phyloP scores from a whole-genome alignment of 37 sponge, comb jelly and placozoan species.

The Haliclona indistincta region DNA sequence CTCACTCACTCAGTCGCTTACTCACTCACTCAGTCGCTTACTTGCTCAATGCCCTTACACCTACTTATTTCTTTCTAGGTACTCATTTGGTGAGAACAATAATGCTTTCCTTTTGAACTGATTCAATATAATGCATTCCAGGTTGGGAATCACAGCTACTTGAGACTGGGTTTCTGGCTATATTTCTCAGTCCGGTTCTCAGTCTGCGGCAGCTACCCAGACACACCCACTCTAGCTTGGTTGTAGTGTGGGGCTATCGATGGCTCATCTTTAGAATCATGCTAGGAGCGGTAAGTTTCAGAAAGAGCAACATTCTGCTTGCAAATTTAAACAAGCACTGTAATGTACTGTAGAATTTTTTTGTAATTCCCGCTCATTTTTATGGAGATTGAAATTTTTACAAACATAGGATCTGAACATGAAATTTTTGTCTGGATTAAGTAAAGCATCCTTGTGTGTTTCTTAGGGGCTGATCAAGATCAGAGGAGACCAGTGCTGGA shows the following conservation, averaged over 20 bases:
- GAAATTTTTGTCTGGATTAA: too few species aligned
- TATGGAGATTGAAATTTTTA: too few species aligned
- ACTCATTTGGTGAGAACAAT: slow-evolving; percentile 75
- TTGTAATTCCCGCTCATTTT: background rate
- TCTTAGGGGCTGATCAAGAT: slow-evolving; percentile 89
- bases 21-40: too few species aligned
- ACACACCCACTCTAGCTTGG: slow-evolving; percentile 65
- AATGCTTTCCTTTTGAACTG: background rate
- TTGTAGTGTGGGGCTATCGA: slow-evolving; percentile 76
- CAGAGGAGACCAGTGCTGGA: slow-evolving; percentile 89
- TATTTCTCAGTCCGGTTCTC: slow-evolving; percentile 80
- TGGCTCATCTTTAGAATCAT: slow-evolving; percentile 94
- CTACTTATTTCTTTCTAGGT: slow-evolving; percentile 26
- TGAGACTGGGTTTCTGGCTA: slow-evolving; percentile 92
- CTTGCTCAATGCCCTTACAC: too few species aligned
- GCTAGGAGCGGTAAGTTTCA: slow-evolving; percentile 83
- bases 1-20: too few species aligned
- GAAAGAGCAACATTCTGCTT: background rate
- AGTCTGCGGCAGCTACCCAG: slow-evolving; percentile 59
- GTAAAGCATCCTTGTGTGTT: too few species aligned
- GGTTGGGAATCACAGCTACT: slow-evolving; percentile 96
- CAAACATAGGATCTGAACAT: too few species aligned
- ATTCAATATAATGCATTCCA: background rate
- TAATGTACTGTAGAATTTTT: too few species aligned
- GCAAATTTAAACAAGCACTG: background rate